A percentile compares a stretch with the other conserved stretches of the same genome.
Evolutionary conservation across 35 echinoderm and acorn worm genomes (phyloP).

Genomic region (Lytechinus pictus): DNA sequence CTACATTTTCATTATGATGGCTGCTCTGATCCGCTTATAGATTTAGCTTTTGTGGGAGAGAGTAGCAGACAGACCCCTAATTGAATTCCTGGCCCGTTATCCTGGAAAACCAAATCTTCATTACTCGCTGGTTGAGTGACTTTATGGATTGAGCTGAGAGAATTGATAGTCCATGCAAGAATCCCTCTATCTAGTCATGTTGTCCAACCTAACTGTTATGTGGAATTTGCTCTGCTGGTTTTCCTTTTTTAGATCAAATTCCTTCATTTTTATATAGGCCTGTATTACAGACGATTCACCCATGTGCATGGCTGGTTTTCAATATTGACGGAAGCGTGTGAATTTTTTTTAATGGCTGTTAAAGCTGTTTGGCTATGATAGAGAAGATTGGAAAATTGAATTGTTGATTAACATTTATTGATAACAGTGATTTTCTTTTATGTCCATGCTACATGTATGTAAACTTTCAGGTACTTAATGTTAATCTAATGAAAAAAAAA

Average conservation of each 20-base stretch:
- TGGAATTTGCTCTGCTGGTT: slow-evolving; percentile 6
- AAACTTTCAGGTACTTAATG: no score
- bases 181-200: background rate
- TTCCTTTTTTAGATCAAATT: background rate
- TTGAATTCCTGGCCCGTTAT: background rate
- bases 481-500: no score
- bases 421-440: background rate
- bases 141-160: background rate
- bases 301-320: slow-evolving; percentile 9
- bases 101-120: slow-evolving; percentile 4
- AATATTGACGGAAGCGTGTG: background rate
- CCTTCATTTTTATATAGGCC: background rate
- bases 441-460: no score
- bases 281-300: background rate
- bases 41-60: background rate
- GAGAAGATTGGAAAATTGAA: background rate
- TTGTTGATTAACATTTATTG: background rate
- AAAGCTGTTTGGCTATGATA: background rate
- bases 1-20: background rate
- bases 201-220: background rate
- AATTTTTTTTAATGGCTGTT: background rate
- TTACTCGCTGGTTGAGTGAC: background rate
- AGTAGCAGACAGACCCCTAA: background rate
- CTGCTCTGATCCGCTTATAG: background rate
- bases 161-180: slow-evolving; percentile 14